Conservation (phyloP, 2,797 vertebrate species). For the Hydrolagus colliei region DNA sequence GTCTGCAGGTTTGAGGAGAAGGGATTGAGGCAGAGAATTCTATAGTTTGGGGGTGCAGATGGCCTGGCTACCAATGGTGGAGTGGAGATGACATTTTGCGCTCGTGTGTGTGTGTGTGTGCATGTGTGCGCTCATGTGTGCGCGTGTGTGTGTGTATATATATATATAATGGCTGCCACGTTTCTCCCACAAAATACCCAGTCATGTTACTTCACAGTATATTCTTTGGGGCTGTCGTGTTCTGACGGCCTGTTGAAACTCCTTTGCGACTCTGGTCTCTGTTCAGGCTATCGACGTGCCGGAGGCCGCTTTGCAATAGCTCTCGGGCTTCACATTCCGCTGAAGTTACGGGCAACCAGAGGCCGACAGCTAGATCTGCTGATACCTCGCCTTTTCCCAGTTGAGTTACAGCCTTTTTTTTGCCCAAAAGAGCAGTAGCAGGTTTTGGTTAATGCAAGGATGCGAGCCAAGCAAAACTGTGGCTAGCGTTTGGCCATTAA, state of each 20-base stretch:
- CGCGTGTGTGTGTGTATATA: too few species aligned
- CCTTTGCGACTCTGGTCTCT: not conserved
- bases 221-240: not conserved
- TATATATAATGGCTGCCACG: too few species aligned
- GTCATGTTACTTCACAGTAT: too few species aligned
- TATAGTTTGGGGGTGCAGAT: not conserved
- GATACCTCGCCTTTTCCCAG: not conserved
- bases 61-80: slow-evolving; percentile 25
- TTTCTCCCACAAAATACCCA: too few species aligned
- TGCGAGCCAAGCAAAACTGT: not conserved
- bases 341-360: not conserved
- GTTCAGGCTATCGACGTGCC: too few species aligned
- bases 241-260: not conserved
- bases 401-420: too few species aligned
- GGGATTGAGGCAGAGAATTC: too few species aligned
- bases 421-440: not conserved
- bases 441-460: not conserved
- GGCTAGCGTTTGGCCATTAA: not conserved
- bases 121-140: too few species aligned
- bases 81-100: not conserved
- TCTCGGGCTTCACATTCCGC: not conserved
- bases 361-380: not conserved
- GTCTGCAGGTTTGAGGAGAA: too few species aligned
- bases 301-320: not conserved
- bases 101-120: too few species aligned